Percentiles rank a stretch among this genome's conserved stretches.
Evolutionary conservation across 1,140 invertebrate species (phyloP).

Genomic region (Tetramorium parvispinum): DNA sequence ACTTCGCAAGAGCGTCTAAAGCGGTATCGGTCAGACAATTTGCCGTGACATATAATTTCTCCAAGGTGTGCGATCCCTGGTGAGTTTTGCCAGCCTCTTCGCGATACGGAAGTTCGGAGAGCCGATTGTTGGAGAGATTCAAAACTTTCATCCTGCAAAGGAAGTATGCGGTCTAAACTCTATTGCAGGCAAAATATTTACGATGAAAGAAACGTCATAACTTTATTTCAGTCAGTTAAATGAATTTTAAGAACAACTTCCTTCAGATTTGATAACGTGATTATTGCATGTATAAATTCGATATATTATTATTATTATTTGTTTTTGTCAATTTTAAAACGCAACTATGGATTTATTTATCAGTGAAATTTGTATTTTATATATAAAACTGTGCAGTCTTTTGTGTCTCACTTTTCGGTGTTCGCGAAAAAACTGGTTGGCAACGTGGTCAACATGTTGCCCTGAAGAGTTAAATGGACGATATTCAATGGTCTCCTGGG

Average conservation of each 20-base stretch:
- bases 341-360: constrained; percentile 7
- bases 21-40: constrained; percentile 92
- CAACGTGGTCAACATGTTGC: constrained; percentile 90
- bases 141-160: constrained; percentile 88
- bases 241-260: neutral
- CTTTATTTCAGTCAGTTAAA: neutral
- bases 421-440: constrained; percentile 92
- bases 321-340: neutral
- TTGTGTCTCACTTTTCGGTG: constrained; percentile 86
- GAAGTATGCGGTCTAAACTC: neutral
- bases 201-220: neutral
- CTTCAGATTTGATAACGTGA: neutral
- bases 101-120: constrained; percentile 89
- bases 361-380: neutral
- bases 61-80: constrained; percentile 85
- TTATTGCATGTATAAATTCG: neutral
- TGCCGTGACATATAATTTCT: constrained; percentile 91
- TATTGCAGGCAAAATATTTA: constrained; percentile 6
- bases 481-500: constrained; percentile 89
- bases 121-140: constrained; percentile 92
- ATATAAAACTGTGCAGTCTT: neutral
- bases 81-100: constrained; percentile 83
- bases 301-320: constrained; percentile 4
- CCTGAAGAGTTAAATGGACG: constrained; percentile 91
- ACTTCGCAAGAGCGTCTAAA: constrained; percentile 89